These are phyloP conservation scores for Dolichopus griseipennis DNA, from an alignment of 2,888 invertebrate genomes.

Conservation along the genomic window DNA sequence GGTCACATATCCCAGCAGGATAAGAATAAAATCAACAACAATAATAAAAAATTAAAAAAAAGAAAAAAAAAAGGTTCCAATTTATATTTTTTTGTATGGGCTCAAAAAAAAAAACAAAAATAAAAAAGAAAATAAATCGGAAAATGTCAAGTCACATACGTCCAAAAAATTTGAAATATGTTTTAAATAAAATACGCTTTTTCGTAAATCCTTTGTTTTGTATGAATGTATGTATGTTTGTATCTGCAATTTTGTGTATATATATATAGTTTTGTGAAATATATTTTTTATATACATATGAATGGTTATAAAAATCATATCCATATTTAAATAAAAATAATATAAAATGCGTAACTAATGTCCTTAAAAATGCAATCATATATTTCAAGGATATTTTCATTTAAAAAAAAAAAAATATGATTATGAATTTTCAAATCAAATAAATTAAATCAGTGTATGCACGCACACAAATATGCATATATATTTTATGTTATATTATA, in stretches of 20 bases:
- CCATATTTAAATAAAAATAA: neutral
- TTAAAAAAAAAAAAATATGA: no score
- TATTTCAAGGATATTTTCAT: neutral
- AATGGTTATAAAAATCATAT: no score
- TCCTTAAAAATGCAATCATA: neutral
- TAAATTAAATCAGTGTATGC: no score
- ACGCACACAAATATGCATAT: no score
- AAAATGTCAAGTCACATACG: neutral
- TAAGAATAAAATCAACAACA: neutral
- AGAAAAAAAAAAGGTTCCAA: neutral
- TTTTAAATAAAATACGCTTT: no score
- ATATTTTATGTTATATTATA: no score
- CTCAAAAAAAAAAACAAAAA: neutral
- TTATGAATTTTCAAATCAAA: no score
- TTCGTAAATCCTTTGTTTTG: no score
- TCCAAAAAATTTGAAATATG: neutral
- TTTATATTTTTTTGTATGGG: neutral
- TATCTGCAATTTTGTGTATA: neutral
- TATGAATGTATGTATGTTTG: neutral
- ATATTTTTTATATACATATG: no score
- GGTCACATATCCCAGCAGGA: conserved; percentile 6
- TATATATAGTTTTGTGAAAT: neutral
- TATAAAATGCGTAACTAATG: neutral
- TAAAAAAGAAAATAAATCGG: neutral
- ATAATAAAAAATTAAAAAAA: no score